Conservation (phyloP, 2,797 vertebrate genomes). For the Poeciliopsis turneri region DNA sequence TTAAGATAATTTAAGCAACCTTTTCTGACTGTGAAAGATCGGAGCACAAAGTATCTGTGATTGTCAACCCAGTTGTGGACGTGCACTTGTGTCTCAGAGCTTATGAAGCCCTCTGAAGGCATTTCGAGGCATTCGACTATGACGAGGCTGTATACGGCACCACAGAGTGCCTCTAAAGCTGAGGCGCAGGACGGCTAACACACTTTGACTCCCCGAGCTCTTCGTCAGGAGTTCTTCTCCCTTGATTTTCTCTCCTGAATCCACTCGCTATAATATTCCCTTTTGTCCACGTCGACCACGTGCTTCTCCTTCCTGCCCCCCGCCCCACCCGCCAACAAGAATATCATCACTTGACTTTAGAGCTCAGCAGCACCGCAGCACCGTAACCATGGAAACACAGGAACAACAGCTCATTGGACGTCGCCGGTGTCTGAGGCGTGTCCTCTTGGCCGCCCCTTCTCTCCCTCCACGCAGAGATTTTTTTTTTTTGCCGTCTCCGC, state of each 20-base stretch:
- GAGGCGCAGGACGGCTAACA: conserved; percentile 39
- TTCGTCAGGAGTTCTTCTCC: conserved; percentile 31
- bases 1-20: conserved; percentile 53
- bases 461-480: conserved; percentile 28
- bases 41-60: neutral
- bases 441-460: conserved; percentile 62
- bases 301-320: conserved; percentile 54
- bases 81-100: conserved; percentile 1
- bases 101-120: conserved; percentile 10
- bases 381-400: conserved; percentile 90
- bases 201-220: conserved; percentile 31
- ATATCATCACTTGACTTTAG: conserved; percentile 57
- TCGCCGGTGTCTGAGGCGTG: conserved; percentile 65
- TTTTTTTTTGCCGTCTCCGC: conserved; percentile 26
- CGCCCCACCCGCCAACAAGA: conserved; percentile 50
- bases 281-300: conserved; percentile 53
- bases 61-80: conserved; percentile 3
- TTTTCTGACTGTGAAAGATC: conserved; percentile 32
- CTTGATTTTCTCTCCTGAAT: conserved; percentile 31
- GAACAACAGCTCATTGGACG: conserved; percentile 84
- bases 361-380: conserved; percentile 76
- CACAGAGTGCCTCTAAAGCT: conserved; percentile 18
- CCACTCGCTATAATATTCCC: conserved; percentile 46
- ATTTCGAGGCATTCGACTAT: conserved; percentile 28
- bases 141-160: conserved; percentile 22